Percentiles rank a stretch among this genome's conserved stretches.
These are phyloP conservation scores for Centropus bengalensis DNA, from an alignment of 2,113 vertebrate species.

Conservation along the genomic window DNA sequence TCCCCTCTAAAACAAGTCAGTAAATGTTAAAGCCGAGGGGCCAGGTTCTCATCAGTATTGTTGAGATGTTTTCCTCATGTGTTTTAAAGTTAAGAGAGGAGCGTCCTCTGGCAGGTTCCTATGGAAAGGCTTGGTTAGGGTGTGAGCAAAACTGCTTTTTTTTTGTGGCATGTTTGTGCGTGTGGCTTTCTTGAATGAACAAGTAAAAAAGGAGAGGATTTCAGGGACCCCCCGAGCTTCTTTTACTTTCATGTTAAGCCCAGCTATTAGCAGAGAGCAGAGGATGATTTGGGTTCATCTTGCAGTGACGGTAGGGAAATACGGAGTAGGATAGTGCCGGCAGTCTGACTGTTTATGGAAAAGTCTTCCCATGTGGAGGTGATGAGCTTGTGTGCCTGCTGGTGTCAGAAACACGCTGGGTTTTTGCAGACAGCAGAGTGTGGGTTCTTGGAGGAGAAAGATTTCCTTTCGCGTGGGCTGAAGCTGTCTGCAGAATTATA, in stretches of 20 bases:
- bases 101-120: conserved; percentile 53
- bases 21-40: conserved; percentile 51
- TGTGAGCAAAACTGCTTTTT: conserved; percentile 52
- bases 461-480: conserved; percentile 63
- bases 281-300: neutral
- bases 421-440: neutral
- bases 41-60: neutral
- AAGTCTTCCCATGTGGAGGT: conserved; percentile 37
- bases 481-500: conserved; percentile 38
- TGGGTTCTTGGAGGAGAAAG: conserved; percentile 11
- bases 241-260: neutral
- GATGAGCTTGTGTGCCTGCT: neutral
- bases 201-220: conserved; percentile 3
- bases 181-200: conserved; percentile 49
- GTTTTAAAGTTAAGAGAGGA: conserved; percentile 51
- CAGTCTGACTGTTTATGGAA: conserved; percentile 13
- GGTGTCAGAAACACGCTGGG: neutral
- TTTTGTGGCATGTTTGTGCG: conserved; percentile 29
- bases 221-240: neutral
- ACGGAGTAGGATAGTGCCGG: conserved; percentile 2
- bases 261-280: neutral
- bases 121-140: conserved; percentile 56
- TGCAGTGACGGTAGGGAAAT: neutral
- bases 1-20: neutral
- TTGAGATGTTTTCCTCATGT: neutral